Percentiles rank a stretch among this genome's conserved stretches.
These are phyloP conservation scores for Acromyrmex heyeri DNA, from an alignment of 1,140 invertebrate species.

Conservation along the genomic window DNA sequence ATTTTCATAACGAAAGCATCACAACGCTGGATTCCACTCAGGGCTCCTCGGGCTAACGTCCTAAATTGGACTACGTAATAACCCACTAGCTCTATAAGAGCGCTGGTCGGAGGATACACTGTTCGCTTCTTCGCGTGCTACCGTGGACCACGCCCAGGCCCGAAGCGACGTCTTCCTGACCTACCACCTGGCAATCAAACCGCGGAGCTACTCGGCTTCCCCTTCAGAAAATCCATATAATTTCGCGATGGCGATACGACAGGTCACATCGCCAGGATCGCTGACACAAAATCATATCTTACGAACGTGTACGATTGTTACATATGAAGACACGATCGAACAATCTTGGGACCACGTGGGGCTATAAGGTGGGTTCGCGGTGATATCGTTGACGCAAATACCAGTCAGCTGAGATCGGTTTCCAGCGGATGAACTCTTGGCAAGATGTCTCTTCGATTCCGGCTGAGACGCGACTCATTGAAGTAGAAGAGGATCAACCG, in stretches of 20 bases:
- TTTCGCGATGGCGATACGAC: constrained; percentile 20
- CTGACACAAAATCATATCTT: neutral
- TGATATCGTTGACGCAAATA: constrained; percentile 65
- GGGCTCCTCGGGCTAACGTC: constrained; percentile 69
- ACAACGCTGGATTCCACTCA: constrained; percentile 15
- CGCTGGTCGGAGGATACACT: constrained; percentile 48
- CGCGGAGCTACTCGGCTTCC: constrained; percentile 34
- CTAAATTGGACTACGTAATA: constrained; percentile 82
- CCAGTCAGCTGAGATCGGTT: constrained; percentile 73
- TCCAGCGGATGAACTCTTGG: constrained; percentile 81
- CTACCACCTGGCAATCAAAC: constrained; percentile 29
- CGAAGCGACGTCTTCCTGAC: constrained; percentile 75
- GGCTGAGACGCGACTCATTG: constrained; percentile 74
- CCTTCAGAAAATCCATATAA: constrained; percentile 49
- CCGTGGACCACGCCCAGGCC: constrained; percentile 82
- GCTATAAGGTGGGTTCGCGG: constrained; percentile 61
- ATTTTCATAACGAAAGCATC: constrained; percentile 42
- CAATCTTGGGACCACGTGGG: constrained; percentile 75
- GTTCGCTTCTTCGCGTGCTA: constrained; percentile 71
- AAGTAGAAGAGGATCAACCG: constrained; percentile 75
- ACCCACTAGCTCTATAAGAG: constrained; percentile 69
- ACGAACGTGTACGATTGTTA: neutral
- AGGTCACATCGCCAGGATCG: neutral
- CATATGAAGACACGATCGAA: constrained; percentile 45
- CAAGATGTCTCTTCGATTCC: constrained; percentile 80